phyloP scores from a whole-genome alignment of 2,113 vertebrate species.

The Camelus dromedarius region DNA sequence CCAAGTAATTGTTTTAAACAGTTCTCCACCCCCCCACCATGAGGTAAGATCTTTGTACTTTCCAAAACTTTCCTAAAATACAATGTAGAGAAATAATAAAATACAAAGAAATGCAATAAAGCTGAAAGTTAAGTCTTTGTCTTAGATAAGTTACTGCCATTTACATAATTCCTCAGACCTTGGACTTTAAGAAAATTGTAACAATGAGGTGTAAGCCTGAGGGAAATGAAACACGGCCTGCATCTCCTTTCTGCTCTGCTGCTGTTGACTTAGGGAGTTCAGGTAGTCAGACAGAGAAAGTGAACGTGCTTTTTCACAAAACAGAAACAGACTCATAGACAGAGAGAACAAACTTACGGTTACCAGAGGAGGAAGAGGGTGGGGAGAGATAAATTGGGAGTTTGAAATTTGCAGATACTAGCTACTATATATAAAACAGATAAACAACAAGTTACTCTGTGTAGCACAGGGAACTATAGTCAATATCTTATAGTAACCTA shows the following conservation, averaged over 20 bases:
- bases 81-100: neutral
- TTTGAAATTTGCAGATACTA: too few species aligned
- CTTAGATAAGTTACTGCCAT: neutral
- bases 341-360: too few species aligned
- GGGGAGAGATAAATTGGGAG: too few species aligned
- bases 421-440: too few species aligned
- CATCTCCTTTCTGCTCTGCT: neutral
- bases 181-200: neutral
- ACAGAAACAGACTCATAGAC: too few species aligned
- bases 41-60: constrained; percentile 20
- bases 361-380: too few species aligned
- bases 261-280: constrained; percentile 16
- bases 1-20: constrained; percentile 28
- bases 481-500: too few species aligned
- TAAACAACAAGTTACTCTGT: too few species aligned
- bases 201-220: neutral
- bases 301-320: neutral
- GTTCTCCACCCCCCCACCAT: too few species aligned
- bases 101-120: neutral
- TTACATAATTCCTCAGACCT: neutral
- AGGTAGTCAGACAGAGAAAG: neutral
- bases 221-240: neutral
- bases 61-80: constrained; percentile 27
- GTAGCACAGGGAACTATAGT: too few species aligned
- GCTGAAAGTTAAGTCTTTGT: constrained; percentile 3